Conservation (phyloP, 2,888 invertebrate species). For the Philereme vetulata region DNA sequence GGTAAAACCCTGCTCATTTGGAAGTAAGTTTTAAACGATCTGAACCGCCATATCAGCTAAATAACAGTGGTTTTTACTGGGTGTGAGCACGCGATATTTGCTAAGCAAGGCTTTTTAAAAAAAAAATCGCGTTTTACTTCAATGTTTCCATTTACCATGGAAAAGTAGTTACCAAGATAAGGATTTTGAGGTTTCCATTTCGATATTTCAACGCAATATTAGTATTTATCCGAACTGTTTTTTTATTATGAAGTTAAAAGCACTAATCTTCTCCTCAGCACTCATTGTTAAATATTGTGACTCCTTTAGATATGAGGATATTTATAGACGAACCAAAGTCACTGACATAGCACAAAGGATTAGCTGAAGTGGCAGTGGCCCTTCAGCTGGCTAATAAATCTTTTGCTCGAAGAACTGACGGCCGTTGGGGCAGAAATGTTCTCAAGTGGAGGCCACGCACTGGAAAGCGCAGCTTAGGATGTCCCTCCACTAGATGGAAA, state of each 20-base stretch:
- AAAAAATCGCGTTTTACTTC: conserved; percentile 25
- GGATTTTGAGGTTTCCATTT: conserved; percentile 10
- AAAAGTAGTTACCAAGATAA: conserved; percentile 16
- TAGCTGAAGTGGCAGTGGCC: no score
- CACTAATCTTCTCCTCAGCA: no score
- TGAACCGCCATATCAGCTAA: conserved; percentile 36
- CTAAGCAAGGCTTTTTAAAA: conserved; percentile 31
- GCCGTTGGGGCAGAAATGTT: no score
- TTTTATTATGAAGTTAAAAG: not conserved
- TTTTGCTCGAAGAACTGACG: no score
- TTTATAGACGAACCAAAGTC: no score
- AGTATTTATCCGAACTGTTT: not conserved
- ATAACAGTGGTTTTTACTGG: conserved; percentile 48
- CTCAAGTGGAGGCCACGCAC: no score
- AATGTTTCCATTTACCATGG: conserved; percentile 22
- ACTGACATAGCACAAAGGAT: no score
- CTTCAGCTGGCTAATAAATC: no score
- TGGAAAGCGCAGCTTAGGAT: no score
- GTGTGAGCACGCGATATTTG: conserved; percentile 48
- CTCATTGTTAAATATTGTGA: no score
- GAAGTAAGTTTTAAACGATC: conserved; percentile 53
- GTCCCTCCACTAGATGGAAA: no score
- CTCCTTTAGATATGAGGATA: no score
- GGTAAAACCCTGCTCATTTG: conserved; percentile 48
- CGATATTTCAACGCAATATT: conserved; percentile 7